Percentiles rank a stretch among this genome's conserved stretches.
These are phyloP conservation scores for Panulirus ornatus DNA, from an alignment of 1,140 invertebrate genomes.

Conservation along the genomic window DNA sequence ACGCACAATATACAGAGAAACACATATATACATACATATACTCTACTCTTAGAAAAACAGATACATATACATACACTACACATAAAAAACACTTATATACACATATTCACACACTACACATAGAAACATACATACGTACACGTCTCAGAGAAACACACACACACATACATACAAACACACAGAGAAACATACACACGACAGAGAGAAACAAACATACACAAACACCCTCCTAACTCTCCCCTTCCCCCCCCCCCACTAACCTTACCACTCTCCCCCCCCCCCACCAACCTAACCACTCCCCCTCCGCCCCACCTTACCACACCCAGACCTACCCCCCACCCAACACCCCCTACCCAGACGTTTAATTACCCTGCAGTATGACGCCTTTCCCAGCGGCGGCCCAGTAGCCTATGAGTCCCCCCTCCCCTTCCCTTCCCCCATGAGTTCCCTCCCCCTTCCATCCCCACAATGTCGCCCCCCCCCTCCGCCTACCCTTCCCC, in stretches of 20 bases:
- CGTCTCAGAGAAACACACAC: no score
- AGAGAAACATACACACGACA: neutral
- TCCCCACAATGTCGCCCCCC: neutral
- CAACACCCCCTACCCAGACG: slow-evolving; percentile 6
- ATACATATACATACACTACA: neutral
- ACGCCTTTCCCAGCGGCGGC: slow-evolving; percentile 11
- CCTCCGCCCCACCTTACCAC: neutral
- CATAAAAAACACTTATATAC: no score
- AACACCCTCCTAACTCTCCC: neutral
- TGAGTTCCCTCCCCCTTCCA: neutral
- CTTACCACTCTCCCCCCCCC: neutral
- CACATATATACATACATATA: no score
- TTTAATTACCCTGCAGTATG: slow-evolving; percentile 47
- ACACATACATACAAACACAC: neutral
- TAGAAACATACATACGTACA: no score
- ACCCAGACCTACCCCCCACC: neutral
- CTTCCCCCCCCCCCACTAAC: neutral
- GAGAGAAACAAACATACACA: no score
- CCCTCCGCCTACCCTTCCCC: neutral
- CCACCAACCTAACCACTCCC: neutral
- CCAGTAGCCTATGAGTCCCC: no score
- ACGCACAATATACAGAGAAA: no score
- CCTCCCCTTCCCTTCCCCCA: neutral
- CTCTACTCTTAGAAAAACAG: no score
- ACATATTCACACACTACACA: neutral